Conservation (phyloP, 2,888 invertebrate genomes). For the Pelosia muscerda region DNA sequence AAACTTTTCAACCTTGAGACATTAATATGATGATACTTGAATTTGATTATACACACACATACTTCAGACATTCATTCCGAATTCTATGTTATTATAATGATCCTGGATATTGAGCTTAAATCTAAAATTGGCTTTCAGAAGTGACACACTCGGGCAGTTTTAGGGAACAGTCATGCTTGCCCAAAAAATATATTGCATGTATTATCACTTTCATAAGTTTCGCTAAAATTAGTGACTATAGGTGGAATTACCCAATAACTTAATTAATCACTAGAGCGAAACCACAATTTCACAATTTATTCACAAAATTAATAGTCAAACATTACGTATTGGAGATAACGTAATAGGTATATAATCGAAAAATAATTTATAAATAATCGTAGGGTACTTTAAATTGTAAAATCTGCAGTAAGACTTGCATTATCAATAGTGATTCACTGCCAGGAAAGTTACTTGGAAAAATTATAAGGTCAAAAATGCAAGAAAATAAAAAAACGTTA, state of each 20-base stretch:
- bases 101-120: background rate
- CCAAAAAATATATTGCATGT: background rate
- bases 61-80: background rate
- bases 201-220: background rate
- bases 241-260: background rate
- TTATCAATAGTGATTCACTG: background rate
- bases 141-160: too few species aligned
- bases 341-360: background rate
- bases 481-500: background rate
- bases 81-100: background rate
- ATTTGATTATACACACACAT: background rate
- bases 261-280: background rate
- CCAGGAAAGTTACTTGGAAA: background rate
- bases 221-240: background rate
- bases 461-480: background rate
- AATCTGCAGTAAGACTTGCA: background rate
- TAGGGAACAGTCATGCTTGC: background rate
- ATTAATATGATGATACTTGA: slow-evolving; percentile 50
- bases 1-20: slow-evolving; percentile 66
- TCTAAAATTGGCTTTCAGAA: too few species aligned
- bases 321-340: slow-evolving; percentile 1
- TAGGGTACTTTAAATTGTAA: background rate
- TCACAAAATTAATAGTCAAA: background rate
- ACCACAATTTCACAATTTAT: background rate
- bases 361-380: background rate